Evolutionary conservation across 2,888 invertebrate species (phyloP).

Genomic region (Melieria omissa): DNA sequence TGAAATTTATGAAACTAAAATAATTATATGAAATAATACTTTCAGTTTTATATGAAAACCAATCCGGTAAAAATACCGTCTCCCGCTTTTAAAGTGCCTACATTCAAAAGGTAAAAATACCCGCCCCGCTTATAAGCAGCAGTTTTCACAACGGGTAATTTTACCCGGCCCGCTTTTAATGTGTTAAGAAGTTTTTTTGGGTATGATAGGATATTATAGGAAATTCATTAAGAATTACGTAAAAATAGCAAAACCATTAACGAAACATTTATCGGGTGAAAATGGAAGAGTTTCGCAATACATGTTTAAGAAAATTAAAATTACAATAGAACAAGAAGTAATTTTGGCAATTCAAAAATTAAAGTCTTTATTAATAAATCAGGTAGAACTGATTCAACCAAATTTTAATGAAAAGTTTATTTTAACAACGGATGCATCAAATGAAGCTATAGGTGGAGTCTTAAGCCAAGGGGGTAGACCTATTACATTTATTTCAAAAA

Average conservation of each 20-base stretch:
- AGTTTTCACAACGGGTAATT: too few relatives aligned
- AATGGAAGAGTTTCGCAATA: constrained; percentile 38
- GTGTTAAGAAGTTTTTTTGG: too few relatives aligned
- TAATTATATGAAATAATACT: too few relatives aligned
- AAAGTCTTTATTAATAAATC: constrained; percentile 11
- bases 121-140: too few relatives aligned
- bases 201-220: too few relatives aligned
- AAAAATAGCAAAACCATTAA: constrained; percentile 38
- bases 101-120: too few relatives aligned
- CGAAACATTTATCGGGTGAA: constrained; percentile 35
- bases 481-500: constrained; percentile 54
- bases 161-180: too few relatives aligned
- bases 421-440: constrained; percentile 52
- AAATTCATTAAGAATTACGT: constrained; percentile 30
- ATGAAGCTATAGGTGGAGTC: constrained; percentile 51
- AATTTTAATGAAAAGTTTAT: constrained; percentile 46
- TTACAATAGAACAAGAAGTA: constrained; percentile 35
- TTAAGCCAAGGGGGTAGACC: constrained; percentile 51
- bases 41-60: too few relatives aligned
- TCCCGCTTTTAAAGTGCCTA: too few relatives aligned
- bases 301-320: constrained; percentile 33
- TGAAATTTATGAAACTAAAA: too few relatives aligned
- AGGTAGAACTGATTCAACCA: constrained; percentile 35
- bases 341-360: constrained; percentile 20
- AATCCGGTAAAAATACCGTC: too few relatives aligned